A percentile compares a stretch with the other conserved stretches of the same genome.
These are phyloP conservation scores for Stratiolaelaps scimitus DNA, from an alignment of 1,140 invertebrate genomes.

Conservation along the genomic window DNA sequence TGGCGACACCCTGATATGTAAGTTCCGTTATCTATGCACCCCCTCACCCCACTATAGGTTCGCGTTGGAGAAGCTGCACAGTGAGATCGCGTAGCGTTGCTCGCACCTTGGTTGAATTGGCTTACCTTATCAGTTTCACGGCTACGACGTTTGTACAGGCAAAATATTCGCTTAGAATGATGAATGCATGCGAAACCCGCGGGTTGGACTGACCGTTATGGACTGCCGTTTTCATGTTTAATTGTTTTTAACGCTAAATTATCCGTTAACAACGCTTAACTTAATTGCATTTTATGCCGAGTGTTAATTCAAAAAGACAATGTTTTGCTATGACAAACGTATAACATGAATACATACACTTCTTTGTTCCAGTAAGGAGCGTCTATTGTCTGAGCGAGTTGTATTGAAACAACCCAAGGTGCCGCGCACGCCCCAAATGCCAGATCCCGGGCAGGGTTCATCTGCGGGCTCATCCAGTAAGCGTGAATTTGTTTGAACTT, in stretches of 20 bases:
- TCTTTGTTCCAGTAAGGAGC: slow-evolving; percentile 10
- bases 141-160: no score
- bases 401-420: neutral
- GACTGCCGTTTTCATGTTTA: no score
- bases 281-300: no score
- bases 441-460: neutral
- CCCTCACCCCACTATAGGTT: neutral
- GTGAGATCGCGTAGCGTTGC: no score
- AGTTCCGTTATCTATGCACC: neutral
- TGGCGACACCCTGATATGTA: slow-evolving; percentile 18
- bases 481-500: neutral
- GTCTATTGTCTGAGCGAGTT: neutral
- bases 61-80: neutral
- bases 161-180: no score
- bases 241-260: no score
- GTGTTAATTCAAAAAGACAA: no score
- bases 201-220: no score
- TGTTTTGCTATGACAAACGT: no score
- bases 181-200: no score
- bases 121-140: neutral
- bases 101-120: no score
- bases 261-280: no score
- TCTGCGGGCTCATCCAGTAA: neutral
- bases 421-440: neutral
- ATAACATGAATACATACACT: neutral